phyloP scores from a whole-genome alignment of 2,797 vertebrate genomes.

The Chelidonichthys spinosus region DNA sequence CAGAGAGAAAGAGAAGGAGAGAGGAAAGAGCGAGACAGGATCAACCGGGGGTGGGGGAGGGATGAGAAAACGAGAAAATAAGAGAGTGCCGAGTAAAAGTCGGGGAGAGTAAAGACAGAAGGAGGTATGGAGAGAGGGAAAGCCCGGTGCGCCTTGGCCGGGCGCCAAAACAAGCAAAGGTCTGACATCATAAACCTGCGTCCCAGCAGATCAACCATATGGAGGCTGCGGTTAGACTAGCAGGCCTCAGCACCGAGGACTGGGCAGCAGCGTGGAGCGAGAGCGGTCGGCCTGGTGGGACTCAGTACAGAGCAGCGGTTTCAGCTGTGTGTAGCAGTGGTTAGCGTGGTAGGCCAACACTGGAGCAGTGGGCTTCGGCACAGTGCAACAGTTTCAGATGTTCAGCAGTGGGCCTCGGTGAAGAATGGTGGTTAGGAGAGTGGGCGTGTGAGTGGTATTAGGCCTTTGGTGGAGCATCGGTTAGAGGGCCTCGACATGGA shows the following conservation, averaged over 20 bases:
- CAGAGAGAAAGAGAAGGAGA: slow-evolving; percentile 73
- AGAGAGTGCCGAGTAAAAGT: slow-evolving; percentile 68
- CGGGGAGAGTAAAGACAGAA: slow-evolving; percentile 71
- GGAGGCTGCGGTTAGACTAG: slow-evolving; percentile 78
- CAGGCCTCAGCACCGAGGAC: slow-evolving; percentile 67
- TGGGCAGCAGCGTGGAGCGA: slow-evolving; percentile 70
- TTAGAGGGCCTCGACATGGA: slow-evolving; percentile 49
- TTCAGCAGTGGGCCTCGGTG: slow-evolving; percentile 61
- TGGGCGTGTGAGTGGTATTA: slow-evolving; percentile 65
- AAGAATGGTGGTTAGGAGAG: slow-evolving; percentile 64
- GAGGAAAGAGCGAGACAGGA: slow-evolving; percentile 75
- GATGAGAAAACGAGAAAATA: slow-evolving; percentile 76
- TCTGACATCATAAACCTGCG: slow-evolving; percentile 88
- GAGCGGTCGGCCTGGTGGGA: slow-evolving; percentile 75
- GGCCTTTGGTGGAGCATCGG: slow-evolving; percentile 40
- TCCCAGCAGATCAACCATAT: slow-evolving; percentile 80
- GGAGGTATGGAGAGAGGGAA: slow-evolving; percentile 76
- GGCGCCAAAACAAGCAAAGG: slow-evolving; percentile 83
- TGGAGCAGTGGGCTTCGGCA: slow-evolving; percentile 67
- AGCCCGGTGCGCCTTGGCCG: slow-evolving; percentile 79
- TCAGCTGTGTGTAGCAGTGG: slow-evolving; percentile 76
- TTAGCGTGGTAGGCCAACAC: slow-evolving; percentile 78
- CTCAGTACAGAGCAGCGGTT: slow-evolving; percentile 72
- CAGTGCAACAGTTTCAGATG: slow-evolving; percentile 67
- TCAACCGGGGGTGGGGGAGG: slow-evolving; percentile 66